Percentiles rank a stretch among this genome's conserved stretches.
Evolutionary conservation across 1,140 invertebrate genomes (phyloP).

Genomic region (Diprion similis): DNA sequence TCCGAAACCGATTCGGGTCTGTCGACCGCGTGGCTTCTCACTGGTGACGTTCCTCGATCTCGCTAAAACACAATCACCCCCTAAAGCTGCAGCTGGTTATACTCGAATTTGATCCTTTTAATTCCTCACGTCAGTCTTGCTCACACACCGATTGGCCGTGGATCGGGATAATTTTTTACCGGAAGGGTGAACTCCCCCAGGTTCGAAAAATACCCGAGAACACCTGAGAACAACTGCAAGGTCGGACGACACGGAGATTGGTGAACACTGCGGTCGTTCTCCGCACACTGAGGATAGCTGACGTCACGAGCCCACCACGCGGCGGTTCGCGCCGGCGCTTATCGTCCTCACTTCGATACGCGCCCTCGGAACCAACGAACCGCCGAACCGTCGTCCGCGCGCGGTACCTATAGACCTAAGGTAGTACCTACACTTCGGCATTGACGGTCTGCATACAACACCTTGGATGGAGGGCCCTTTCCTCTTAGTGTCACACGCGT

Average conservation of each 20-base stretch:
- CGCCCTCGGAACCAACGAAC: constrained; percentile 13
- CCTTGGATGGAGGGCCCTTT: too few species aligned
- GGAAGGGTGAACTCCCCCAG: not conserved
- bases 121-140: too few species aligned
- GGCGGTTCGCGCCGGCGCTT: constrained; percentile 44
- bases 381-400: constrained; percentile 14
- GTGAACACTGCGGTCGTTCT: constrained; percentile 60
- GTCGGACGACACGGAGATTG: constrained; percentile 21
- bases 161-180: not conserved
- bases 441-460: too few species aligned
- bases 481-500: not conserved
- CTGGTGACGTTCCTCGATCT: too few species aligned
- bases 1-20: too few species aligned
- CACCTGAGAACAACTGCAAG: not conserved
- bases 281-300: constrained; percentile 59
- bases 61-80: too few species aligned
- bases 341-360: constrained; percentile 2
- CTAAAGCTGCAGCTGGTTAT: too few species aligned
- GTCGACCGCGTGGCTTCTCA: too few species aligned
- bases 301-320: constrained; percentile 60
- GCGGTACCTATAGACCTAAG: not conserved
- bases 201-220: not conserved
- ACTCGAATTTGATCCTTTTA: too few species aligned
- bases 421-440: not conserved
- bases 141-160: too few species aligned